A percentile compares a stretch with the other conserved stretches of the same genome.
Conservation (phyloP, 2,888 invertebrate genomes). For the Volucella inflata region DNA sequence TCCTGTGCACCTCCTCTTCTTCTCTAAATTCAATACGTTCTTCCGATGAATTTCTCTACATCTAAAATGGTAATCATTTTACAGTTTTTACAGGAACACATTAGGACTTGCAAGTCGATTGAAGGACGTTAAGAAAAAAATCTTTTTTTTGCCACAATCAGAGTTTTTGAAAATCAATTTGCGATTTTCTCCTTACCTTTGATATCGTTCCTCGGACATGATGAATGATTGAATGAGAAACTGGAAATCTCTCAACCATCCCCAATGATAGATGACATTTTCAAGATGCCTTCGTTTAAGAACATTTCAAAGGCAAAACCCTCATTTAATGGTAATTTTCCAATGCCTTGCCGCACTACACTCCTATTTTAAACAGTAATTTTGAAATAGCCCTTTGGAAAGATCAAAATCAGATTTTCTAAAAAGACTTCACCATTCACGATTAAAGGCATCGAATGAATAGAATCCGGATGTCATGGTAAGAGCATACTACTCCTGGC, state of each 20-base stretch:
- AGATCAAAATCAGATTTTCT: slow-evolving; percentile 35
- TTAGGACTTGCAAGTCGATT: slow-evolving; percentile 28
- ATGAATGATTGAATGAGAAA: neutral
- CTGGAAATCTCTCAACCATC: neutral
- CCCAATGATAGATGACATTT: slow-evolving; percentile 16
- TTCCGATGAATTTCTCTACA: slow-evolving; percentile 26
- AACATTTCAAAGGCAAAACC: slow-evolving; percentile 27
- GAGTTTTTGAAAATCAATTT: slow-evolving; percentile 1
- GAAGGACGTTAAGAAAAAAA: neutral
- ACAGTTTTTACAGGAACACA: slow-evolving; percentile 1
- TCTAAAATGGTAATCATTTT: slow-evolving; percentile 39
- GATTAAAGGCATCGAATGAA: slow-evolving; percentile 51
- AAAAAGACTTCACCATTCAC: slow-evolving; percentile 43
- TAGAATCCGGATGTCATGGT: slow-evolving; percentile 26
- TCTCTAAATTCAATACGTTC: neutral
- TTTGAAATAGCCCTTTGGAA: slow-evolving; percentile 9
- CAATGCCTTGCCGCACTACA: slow-evolving; percentile 23
- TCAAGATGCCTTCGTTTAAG: slow-evolving; percentile 33
- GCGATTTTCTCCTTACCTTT: slow-evolving; percentile 35
- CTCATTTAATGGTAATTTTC: slow-evolving; percentile 25
- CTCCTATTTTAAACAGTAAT: neutral
- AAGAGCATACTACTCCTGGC: neutral
- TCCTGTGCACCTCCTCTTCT: slow-evolving; percentile 3
- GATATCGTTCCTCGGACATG: slow-evolving; percentile 4
- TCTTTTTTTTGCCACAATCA: slow-evolving; percentile 6